Evolutionary conservation across 2,797 vertebrate species (phyloP), one percentile per base, ranked within the genome.

Genomic region (Brotogeris chrysoptera): DNA sequence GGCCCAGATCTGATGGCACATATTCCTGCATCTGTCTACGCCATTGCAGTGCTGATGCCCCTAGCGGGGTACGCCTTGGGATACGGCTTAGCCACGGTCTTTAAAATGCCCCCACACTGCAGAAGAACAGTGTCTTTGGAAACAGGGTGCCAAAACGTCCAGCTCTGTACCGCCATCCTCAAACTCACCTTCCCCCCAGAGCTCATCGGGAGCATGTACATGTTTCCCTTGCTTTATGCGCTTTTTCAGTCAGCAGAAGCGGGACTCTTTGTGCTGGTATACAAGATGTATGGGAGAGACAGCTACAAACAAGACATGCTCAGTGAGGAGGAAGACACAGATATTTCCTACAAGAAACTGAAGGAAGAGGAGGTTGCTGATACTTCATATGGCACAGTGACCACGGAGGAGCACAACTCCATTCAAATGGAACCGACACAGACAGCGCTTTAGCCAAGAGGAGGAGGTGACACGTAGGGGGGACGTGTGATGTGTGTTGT

Each of bases 101-200:
- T 99, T 73, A 98, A 96, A 59, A 98, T 99, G 86, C 98, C 99
- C 1, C 99, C 99, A 9, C 99, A 98, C 97, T 98, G 99, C 97
- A 97, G 98, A 87, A 98, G 99, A 94, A 98, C 99, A 0, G 99
- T 99, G 10, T 99, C 99, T 23, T 87, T 99, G 97, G 99, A 99
- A 97, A 99, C 99, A 0, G 99, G 99, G 3, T 99, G 99, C 96
- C 99, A 99, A 97, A 99, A 99, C 1, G 99, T 99, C 79, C 99
- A 99, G 97, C 99, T 99, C 79, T 99, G 99, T 95, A 99, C 99
- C 0, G 99, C 99, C 96, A 99, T 99, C 90, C 98, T 99, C 53
- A 99, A 99, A 91, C 98, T 99, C 97, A 99, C 99, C 66, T 99
- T 99, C 85, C 99, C 99, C 0, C 99, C 99, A 0, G 98, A 99